phyloP scores from a whole-genome alignment of 2,113 vertebrate species.

The Aldabrachelys gigantea region DNA sequence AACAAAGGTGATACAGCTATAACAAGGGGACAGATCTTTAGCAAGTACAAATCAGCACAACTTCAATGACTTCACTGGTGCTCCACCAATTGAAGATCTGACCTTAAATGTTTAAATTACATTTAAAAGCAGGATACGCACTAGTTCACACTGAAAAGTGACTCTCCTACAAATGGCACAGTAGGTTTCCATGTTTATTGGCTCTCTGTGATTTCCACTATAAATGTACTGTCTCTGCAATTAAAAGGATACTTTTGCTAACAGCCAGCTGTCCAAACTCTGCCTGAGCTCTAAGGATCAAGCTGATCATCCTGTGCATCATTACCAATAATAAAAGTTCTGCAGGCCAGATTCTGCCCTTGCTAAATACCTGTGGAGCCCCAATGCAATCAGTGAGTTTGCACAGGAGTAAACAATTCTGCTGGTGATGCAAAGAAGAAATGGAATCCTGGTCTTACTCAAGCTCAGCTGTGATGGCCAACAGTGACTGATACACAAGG shows the following conservation, averaged over 20 bases:
- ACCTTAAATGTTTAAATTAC: not conserved
- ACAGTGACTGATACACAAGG: not conserved
- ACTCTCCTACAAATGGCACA: not conserved
- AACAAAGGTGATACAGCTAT: not conserved
- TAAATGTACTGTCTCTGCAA: not conserved
- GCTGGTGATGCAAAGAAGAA: not conserved
- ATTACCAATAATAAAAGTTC: conserved; percentile 9
- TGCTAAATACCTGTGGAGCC: not conserved
- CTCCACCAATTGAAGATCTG: not conserved
- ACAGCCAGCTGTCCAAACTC: not conserved
- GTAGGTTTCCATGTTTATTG: not conserved
- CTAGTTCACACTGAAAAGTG: not conserved
- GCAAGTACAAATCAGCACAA: not conserved
- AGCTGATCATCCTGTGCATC: not conserved
- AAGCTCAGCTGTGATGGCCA: not conserved
- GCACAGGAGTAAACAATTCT: not conserved
- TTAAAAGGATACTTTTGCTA: not conserved
- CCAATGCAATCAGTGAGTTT: conserved; percentile 38
- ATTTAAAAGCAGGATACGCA: not conserved
- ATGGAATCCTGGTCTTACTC: not conserved
- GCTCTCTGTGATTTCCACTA: not conserved
- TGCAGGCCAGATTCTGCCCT: not conserved
- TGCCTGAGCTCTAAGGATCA: not conserved
- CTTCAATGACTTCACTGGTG: conserved; percentile 5
- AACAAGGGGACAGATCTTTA: not conserved